Conservation (phyloP, 1,140 invertebrate genomes). For the Drosophila guanche region DNA sequence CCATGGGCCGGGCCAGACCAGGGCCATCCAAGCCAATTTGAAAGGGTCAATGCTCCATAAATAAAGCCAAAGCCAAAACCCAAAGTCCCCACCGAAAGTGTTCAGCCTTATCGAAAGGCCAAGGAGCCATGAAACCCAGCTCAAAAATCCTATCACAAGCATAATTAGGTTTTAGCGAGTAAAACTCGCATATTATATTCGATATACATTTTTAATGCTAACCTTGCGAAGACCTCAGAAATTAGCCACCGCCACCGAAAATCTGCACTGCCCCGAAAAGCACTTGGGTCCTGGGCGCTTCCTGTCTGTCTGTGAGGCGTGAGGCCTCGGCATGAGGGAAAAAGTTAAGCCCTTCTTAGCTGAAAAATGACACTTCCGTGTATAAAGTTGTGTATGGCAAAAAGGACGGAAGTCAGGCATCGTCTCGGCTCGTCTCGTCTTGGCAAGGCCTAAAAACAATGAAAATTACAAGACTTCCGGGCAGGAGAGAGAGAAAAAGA, state of each 20-base stretch:
- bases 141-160: slow-evolving; percentile 51
- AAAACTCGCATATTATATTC: slow-evolving; percentile 74
- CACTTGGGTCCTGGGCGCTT: slow-evolving; percentile 12
- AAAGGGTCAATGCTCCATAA: slow-evolving; percentile 22
- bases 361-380: slow-evolving; percentile 80
- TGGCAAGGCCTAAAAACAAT: slow-evolving; percentile 64
- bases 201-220: slow-evolving; percentile 71
- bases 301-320: slow-evolving; percentile 45
- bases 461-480: slow-evolving; percentile 65
- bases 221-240: slow-evolving; percentile 67
- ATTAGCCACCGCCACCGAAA: slow-evolving; percentile 36
- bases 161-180: slow-evolving; percentile 58
- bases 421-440: slow-evolving; percentile 56
- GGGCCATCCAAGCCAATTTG: slow-evolving; percentile 18
- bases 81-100: not conserved
- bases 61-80: slow-evolving; percentile 28
- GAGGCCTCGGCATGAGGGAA: slow-evolving; percentile 64
- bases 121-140: slow-evolving; percentile 32
- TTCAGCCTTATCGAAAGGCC: slow-evolving; percentile 34
- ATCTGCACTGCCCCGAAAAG: slow-evolving; percentile 11
- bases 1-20: not conserved
- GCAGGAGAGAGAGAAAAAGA: too few species aligned
- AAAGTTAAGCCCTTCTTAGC: slow-evolving; percentile 74
- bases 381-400: slow-evolving; percentile 10
- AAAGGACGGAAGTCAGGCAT: slow-evolving; percentile 56